Conservation (phyloP, 2,113 vertebrate species). For the Antechinus flavipes region DNA sequence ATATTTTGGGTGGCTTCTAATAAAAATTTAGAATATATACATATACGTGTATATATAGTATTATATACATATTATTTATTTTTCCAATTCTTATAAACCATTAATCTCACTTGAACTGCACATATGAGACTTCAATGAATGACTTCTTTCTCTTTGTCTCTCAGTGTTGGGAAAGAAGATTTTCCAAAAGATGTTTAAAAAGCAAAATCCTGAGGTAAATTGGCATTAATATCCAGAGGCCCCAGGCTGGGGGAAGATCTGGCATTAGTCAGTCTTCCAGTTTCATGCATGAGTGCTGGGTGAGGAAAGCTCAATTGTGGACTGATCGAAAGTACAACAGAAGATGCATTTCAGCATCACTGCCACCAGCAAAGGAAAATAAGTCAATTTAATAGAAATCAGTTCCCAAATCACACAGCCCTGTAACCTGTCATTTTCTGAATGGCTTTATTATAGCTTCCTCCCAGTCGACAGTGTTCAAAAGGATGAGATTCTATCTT, state of each 20-base stretch:
- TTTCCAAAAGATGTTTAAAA: conserved; percentile 76
- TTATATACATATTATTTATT: background rate
- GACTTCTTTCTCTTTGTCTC: conserved; percentile 20
- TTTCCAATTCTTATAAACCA: background rate
- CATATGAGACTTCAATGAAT: background rate
- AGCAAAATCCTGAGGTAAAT: conserved; percentile 59
- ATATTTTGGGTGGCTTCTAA: background rate
- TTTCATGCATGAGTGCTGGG: conserved; percentile 69
- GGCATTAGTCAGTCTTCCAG: conserved; percentile 78
- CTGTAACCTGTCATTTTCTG: conserved; percentile 86
- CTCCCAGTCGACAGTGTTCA: background rate
- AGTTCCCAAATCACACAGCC: conserved; percentile 82
- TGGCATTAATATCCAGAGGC: conserved; percentile 75
- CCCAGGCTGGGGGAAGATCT: conserved; percentile 73
- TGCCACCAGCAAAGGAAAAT: conserved; percentile 71
- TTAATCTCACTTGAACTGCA: background rate
- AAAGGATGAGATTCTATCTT: conserved; percentile 30
- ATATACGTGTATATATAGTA: background rate
- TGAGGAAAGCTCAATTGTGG: conserved; percentile 69
- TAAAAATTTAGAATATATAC: background rate
- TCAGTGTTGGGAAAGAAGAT: conserved; percentile 64
- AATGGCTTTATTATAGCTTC: conserved; percentile 85
- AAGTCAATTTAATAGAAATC: conserved; percentile 84
- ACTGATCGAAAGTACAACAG: conserved; percentile 60
- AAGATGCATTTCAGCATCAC: conserved; percentile 63